Conservation (phyloP, 2,888 invertebrate species). For the Eupeodes latifasciatus region DNA sequence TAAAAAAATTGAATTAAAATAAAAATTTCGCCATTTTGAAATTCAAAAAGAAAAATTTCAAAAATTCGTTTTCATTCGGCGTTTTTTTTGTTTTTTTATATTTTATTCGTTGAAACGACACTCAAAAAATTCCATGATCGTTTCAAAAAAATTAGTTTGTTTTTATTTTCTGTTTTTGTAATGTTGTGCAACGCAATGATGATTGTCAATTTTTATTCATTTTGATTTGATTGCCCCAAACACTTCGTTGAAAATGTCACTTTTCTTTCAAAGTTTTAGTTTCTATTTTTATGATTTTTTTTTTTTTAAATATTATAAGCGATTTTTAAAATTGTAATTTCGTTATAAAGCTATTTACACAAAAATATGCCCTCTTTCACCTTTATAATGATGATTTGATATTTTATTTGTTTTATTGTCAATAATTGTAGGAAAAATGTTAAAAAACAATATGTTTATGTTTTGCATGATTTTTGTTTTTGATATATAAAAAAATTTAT, state of each 20-base stretch:
- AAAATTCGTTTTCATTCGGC: slow-evolving; percentile 65
- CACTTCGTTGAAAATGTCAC: slow-evolving; percentile 81
- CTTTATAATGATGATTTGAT: slow-evolving; percentile 46
- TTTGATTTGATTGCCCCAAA: slow-evolving; percentile 82
- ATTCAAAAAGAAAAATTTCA: slow-evolving; percentile 53
- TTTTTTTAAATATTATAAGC: slow-evolving; percentile 22
- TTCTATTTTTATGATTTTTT: too few species aligned
- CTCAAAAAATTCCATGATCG: slow-evolving; percentile 84
- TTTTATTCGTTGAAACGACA: slow-evolving; percentile 84
- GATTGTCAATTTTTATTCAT: slow-evolving; percentile 55
- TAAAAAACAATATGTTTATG: slow-evolving; percentile 63
- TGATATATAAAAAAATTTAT: slow-evolving; percentile 73
- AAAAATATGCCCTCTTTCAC: slow-evolving; percentile 72
- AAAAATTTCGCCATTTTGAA: slow-evolving; percentile 75
- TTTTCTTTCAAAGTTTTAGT: slow-evolving; percentile 68
- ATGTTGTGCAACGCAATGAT: slow-evolving; percentile 69
- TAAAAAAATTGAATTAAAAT: slow-evolving; percentile 82
- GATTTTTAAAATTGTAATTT: slow-evolving; percentile 34
- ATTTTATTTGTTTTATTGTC: slow-evolving; percentile 15
- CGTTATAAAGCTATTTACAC: slow-evolving; percentile 64
- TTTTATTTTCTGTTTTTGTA: slow-evolving; percentile 7
- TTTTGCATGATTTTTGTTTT: slow-evolving; percentile 56
- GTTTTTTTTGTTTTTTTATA: slow-evolving; percentile 50
- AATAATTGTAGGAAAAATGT: slow-evolving; percentile 60
- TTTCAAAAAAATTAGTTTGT: slow-evolving; percentile 67